These are phyloP conservation scores for Melitaea cinxia DNA, from an alignment of 1,140 invertebrate genomes.

Conservation along the genomic window DNA sequence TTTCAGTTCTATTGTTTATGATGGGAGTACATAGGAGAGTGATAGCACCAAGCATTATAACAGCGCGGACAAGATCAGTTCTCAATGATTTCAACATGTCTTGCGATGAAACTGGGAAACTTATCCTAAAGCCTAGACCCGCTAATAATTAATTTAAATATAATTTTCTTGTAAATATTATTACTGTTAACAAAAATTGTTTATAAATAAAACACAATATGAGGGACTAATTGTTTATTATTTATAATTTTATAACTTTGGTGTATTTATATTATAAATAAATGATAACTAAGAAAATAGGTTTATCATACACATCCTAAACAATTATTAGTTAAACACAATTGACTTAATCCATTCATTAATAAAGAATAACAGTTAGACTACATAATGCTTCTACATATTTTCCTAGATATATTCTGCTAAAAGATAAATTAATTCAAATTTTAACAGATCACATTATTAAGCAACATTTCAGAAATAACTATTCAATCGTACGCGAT, in stretches of 20 bases:
- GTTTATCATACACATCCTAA: conserved; percentile 37
- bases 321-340: conserved; percentile 39
- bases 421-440: conserved; percentile 36
- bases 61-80: conserved; percentile 92
- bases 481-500: background rate
- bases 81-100: conserved; percentile 98
- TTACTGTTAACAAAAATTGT: conserved; percentile 40
- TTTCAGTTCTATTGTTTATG: conserved; percentile 93
- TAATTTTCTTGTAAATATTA: conserved; percentile 51
- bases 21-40: conserved; percentile 97
- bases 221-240: conserved; percentile 77
- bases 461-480: conserved; percentile 13
- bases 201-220: conserved; percentile 61
- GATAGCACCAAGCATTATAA: conserved; percentile 97
- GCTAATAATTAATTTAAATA: conserved; percentile 63
- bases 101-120: conserved; percentile 97
- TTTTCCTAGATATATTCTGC: conserved; percentile 29
- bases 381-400: conserved; percentile 33
- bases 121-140: conserved; percentile 92
- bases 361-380: conserved; percentile 41
- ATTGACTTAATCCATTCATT: conserved; percentile 42
- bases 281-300: conserved; percentile 63
- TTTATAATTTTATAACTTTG: conserved; percentile 81
- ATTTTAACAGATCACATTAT: conserved; percentile 36
- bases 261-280: conserved; percentile 80